Evolutionary conservation across 2,888 invertebrate species (phyloP).

Genomic region (Lathronympha strigana): DNA sequence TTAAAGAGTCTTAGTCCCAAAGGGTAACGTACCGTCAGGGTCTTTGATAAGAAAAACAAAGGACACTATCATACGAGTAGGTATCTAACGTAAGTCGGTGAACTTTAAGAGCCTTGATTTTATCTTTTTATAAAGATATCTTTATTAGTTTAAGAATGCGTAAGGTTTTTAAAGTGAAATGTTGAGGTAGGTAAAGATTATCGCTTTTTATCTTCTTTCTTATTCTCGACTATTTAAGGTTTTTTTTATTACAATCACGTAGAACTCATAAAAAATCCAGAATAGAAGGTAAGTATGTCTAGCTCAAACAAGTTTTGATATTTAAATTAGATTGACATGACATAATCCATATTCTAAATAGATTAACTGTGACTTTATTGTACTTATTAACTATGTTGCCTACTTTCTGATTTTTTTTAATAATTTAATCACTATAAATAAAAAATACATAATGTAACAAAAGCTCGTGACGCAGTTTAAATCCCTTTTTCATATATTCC

Average conservation of each 20-base stretch:
- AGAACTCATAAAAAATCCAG: too few species aligned
- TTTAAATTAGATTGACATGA: too few species aligned
- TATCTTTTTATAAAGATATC: slow-evolving; percentile 44
- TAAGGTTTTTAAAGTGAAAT: slow-evolving; percentile 25
- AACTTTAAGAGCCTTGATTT: slow-evolving; percentile 55
- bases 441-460: too few species aligned
- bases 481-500: slow-evolving; percentile 24
- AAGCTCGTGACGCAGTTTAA: slow-evolving; percentile 7
- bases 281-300: too few species aligned
- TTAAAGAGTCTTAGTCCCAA: slow-evolving; percentile 57
- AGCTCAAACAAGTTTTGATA: too few species aligned
- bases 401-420: too few species aligned
- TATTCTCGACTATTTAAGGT: background rate
- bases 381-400: too few species aligned
- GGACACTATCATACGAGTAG: slow-evolving; percentile 58
- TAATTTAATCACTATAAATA: too few species aligned
- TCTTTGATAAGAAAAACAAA: slow-evolving; percentile 65
- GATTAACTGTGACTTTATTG: too few species aligned
- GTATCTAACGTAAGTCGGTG: slow-evolving; percentile 51
- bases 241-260: background rate
- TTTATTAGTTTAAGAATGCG: slow-evolving; percentile 34
- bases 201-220: background rate
- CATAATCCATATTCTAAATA: too few species aligned
- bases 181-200: slow-evolving; percentile 18
- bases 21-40: slow-evolving; percentile 77